Evolutionary conservation across 2,888 invertebrate genomes (phyloP), one percentile per base, ranked within the genome.

Genomic region (Psylliodes chrysocephalus): DNA sequence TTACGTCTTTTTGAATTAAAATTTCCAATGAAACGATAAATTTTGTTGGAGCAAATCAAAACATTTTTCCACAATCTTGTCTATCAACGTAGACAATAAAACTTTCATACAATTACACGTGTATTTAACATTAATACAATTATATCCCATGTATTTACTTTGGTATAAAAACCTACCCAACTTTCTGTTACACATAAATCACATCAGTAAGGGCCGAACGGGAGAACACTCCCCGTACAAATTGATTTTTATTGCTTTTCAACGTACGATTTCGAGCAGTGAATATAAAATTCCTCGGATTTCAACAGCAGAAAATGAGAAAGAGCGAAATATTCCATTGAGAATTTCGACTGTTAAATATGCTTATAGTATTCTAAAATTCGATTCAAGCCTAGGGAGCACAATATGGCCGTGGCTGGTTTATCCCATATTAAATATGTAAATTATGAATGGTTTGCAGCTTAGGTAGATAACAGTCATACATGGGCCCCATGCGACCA

Each of bases 381-480:
- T 68, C 70, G 67, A 67, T 60, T 63, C 60, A 33, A 60, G 61
- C 57, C 47, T 52, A 62, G 61, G 63, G 63, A 66, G 46, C 60
- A 30, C 60, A 64, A 67, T 67, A 63, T 62, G 60, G 60, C 64
- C 52, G 33, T 54, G 14, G 47, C 60, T 59, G 63, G 66, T 69
- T 70, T 71, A 71, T 69, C 70, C 71, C 71, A 75, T 72, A 78
- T 78, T 78, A 78, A 78, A 77, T 77, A 75, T 77, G 75, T 78
- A 79, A 79, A 79, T 79, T 80, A 80, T 79, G 76, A 79, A 78
- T 78, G 77, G 76, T 71, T 60, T 77, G 72, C 73, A 77, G 78
- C 78, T 75, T 78, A 77, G 77, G 77, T 78, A 78, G 79, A 79
- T 79, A 80, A 78, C 77, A 77, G 78, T 75, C 79, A 76, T 77